Percentiles rank a stretch among this genome's conserved stretches.
These are phyloP conservation scores for Nasua narica DNA, from an alignment of 2,797 vertebrate species.

Conservation along the genomic window DNA sequence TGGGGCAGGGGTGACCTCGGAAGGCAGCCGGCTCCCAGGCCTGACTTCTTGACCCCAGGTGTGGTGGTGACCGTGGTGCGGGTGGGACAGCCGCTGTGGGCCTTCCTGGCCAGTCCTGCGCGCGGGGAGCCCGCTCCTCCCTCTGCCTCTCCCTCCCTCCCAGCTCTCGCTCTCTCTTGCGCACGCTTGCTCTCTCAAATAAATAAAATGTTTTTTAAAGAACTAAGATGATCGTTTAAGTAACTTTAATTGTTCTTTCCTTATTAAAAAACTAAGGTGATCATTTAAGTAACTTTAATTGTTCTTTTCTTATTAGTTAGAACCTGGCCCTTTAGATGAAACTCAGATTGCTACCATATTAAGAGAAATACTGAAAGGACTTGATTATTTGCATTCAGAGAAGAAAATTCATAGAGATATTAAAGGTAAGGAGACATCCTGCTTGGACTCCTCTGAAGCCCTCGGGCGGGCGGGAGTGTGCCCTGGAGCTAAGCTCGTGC, in stretches of 20 bases:
- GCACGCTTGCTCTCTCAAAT: no score
- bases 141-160: neutral
- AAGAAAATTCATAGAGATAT: constrained; percentile 99
- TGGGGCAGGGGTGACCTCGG: neutral
- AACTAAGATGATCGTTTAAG: neutral
- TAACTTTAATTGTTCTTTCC: neutral
- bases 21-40: neutral
- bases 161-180: neutral
- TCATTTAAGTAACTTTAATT: neutral
- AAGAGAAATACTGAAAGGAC: constrained; percentile 97
- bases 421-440: constrained; percentile 88
- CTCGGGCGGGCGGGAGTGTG: neutral
- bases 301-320: constrained; percentile 85
- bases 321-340: constrained; percentile 95
- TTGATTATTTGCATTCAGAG: constrained; percentile 98
- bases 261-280: constrained; percentile 67
- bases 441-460: neutral
- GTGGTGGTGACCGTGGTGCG: neutral
- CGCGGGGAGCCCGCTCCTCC: neutral
- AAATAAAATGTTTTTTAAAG: neutral
- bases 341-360: constrained; percentile 97
- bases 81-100: no score
- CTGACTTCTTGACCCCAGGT: neutral
- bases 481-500: neutral
- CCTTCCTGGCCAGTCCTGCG: neutral